These are phyloP conservation scores for Sciurus carolinensis DNA, from an alignment of 2,797 vertebrate species.

Conservation along the genomic window DNA sequence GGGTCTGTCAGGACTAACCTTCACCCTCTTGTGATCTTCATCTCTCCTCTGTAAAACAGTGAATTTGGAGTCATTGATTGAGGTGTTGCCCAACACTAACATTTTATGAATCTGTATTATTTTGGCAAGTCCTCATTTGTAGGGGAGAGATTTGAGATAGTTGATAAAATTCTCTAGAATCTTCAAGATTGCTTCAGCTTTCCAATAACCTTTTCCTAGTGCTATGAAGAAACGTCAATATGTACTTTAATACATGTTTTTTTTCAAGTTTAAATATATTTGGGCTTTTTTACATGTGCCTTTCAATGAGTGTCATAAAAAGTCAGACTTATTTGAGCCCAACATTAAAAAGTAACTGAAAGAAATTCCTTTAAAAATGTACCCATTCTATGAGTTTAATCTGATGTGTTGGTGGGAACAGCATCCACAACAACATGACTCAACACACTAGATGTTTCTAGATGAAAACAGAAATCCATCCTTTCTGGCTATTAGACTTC, in stretches of 20 bases:
- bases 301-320: conserved; percentile 10
- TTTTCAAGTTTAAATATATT: conserved; percentile 35
- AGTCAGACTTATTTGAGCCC: not conserved
- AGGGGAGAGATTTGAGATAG: conserved; percentile 9
- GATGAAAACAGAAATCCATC: conserved; percentile 11
- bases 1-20: not conserved
- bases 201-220: not conserved
- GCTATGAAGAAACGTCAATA: not conserved
- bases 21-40: not conserved
- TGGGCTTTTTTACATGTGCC: not conserved
- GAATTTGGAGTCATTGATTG: not conserved
- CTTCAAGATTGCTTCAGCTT: not conserved
- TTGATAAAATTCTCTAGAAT: not conserved
- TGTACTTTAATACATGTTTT: not conserved
- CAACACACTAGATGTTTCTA: not conserved
- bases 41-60: not conserved
- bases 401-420: not conserved
- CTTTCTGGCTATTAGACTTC: conserved; percentile 37
- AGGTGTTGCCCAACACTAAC: not conserved
- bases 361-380: conserved; percentile 54
- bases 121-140: not conserved
- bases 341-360: not conserved
- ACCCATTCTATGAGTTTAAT: conserved; percentile 13
- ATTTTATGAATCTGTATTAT: not conserved
- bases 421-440: not conserved